Base-by-base conservation (phyloP, 1,140 invertebrate species). In the Micrasema minimum region DNA sequence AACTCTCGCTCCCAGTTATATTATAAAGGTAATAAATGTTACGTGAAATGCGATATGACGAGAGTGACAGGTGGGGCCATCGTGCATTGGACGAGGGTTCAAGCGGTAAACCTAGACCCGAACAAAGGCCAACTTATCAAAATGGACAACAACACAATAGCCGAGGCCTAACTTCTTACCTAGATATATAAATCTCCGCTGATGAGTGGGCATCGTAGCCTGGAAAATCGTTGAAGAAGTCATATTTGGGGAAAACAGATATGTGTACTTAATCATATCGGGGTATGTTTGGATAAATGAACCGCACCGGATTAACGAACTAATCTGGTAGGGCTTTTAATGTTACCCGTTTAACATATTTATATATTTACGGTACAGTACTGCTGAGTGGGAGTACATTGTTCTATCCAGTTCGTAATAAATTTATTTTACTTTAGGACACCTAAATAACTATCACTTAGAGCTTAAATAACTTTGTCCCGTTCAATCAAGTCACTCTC, bases 41-140 rank as follows among this genome's bases (percentile, higher is more conserved):
- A 20, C n/a, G 55, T 38, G 55, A 41, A 59, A 59, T 43, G 55
- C 55, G 55, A 59, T 59, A 59, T 59, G 55, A 59, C 55, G 55
- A 59, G 37, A 38, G 16, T 59, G 55, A 59, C 55, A 59, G 16
- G 6, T 9, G 50, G 37, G 55, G 55, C 38, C 55, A 41, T 23
- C 55, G 35, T 20, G 16, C 55, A 41, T 10, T 9, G 35, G 55
- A 38, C 55, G 37, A 41, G 37, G 55, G 55, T 59, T 55, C 23
- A 41, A 10, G n/a, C 14, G 18, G 16, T 12, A 59, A 59, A 9
- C 6, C 23, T 31, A 23, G n/a, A 10, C 7, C 9, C 4, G 7
- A 37, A 37, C 51, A 7, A 31, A 3, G 2, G 26, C 26, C 22
- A 55, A 37, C 51, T 55, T 7, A 31, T 55, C 23, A 26, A 55